phyloP scores from a whole-genome alignment of 2,113 vertebrate genomes.

The Callopanchax toddi region DNA sequence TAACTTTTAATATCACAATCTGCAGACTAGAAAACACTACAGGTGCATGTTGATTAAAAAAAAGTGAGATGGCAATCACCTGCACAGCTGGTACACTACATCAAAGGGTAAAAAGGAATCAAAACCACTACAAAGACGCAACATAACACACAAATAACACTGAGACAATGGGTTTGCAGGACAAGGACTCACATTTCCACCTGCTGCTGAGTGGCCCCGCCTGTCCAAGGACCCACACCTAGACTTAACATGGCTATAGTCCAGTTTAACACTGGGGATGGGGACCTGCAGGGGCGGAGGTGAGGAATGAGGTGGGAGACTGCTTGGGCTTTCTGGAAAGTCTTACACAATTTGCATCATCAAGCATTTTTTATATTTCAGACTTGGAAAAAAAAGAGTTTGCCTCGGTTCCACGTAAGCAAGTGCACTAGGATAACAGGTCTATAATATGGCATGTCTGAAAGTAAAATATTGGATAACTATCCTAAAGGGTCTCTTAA shows the following conservation, averaged over 20 bases:
- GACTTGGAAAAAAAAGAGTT: not conserved
- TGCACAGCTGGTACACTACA: conserved; percentile 10
- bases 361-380: not conserved
- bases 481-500: not conserved
- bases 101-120: conserved; percentile 6
- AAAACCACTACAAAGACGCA: conserved; percentile 12
- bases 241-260: conserved; percentile 82
- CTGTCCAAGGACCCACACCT: conserved; percentile 82
- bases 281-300: conserved; percentile 70
- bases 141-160: conserved; percentile 43
- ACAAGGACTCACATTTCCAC: conserved; percentile 80
- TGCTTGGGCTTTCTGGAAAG: conserved; percentile 28
- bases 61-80: conserved; percentile 1
- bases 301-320: conserved; percentile 54
- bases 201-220: conserved; percentile 75
- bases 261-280: conserved; percentile 79
- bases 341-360: conserved; percentile 14
- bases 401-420: conserved; percentile 1
- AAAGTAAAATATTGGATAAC: conserved; percentile 7
- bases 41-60: conserved; percentile 9
- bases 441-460: too few species aligned
- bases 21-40: conserved; percentile 32
- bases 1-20: conserved; percentile 10
- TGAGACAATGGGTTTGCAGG: conserved; percentile 54
- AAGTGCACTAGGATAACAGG: not conserved